These are phyloP conservation scores for Ondatra zibethicus DNA, from an alignment of 2,113 vertebrate species.

Conservation along the genomic window DNA sequence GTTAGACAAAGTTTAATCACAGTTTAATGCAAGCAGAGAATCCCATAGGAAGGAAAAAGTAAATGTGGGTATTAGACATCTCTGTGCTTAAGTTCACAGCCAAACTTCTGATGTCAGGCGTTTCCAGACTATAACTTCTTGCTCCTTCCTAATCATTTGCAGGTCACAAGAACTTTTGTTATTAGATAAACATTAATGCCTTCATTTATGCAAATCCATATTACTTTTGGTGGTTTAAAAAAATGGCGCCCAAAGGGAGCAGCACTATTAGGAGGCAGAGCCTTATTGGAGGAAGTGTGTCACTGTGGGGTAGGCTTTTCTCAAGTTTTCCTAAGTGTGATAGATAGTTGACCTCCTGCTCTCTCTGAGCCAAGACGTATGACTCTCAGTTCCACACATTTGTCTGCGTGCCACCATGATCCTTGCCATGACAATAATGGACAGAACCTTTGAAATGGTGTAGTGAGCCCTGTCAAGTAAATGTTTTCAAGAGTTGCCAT, in stretches of 20 bases:
- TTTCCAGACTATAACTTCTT: neutral
- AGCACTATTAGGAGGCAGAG: rapidly evolving
- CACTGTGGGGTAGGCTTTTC: neutral
- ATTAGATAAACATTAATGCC: neutral
- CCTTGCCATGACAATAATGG: neutral
- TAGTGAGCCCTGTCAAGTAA: too few relatives aligned
- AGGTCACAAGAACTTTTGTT: neutral
- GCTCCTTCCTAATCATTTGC: too few relatives aligned
- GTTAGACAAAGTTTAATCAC: neutral
- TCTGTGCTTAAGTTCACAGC: neutral
- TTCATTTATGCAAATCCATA: neutral
- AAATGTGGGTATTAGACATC: too few relatives aligned
- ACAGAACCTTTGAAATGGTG: too few relatives aligned
- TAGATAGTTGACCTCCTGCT: neutral
- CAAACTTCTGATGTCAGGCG: too few relatives aligned
- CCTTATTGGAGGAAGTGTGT: neutral
- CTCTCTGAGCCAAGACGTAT: neutral
- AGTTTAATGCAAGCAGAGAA: neutral
- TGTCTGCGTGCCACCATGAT: neutral
- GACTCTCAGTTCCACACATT: neutral
- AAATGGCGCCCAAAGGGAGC: neutral
- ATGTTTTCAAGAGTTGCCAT: neutral
- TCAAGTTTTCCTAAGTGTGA: neutral
- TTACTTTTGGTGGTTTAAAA: neutral
- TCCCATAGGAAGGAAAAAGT: neutral